phyloP scores from a whole-genome alignment of 2,797 vertebrate species.

The Lateolabrax maculatus region DNA sequence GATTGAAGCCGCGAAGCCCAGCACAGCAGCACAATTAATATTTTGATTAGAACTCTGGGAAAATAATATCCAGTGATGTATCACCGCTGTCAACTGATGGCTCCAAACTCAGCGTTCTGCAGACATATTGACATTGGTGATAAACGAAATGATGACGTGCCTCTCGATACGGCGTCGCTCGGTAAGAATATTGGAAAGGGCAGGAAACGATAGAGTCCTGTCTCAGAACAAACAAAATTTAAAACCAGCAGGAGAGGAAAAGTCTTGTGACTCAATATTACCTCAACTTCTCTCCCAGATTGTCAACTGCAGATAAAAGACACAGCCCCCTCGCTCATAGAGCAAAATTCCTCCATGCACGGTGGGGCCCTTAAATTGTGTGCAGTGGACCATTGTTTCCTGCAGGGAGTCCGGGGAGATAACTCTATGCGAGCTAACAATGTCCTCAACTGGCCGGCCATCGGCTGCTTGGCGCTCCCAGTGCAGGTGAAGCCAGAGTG shows the following conservation, averaged over 20 bases:
- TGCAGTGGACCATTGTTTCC: conserved; percentile 65
- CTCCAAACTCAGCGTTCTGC: conserved; percentile 42
- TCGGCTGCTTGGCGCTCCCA: conserved; percentile 43
- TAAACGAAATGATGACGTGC: conserved; percentile 39
- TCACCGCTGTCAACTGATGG: conserved; percentile 44
- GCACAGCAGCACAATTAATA: conserved; percentile 65
- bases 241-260: not conserved
- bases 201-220: not conserved
- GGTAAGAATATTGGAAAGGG: not conserved
- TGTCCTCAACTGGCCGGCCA: conserved; percentile 57
- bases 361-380: conserved; percentile 66
- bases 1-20: conserved; percentile 60
- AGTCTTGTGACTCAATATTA: not conserved
- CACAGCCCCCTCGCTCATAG: not conserved
- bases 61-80: conserved; percentile 69
- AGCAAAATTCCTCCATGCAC: conserved; percentile 46
- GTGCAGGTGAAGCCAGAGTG: conserved; percentile 72
- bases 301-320: conserved; percentile 31
- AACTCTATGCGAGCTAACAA: conserved; percentile 69
- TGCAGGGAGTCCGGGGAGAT: conserved; percentile 53
- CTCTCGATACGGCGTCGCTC: not conserved
- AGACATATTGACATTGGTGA: conserved; percentile 53
- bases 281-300: conserved; percentile 7
- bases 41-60: conserved; percentile 71
- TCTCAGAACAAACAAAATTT: not conserved